phyloP scores from a whole-genome alignment of 2,797 vertebrate genomes.

The Emys orbicularis region DNA sequence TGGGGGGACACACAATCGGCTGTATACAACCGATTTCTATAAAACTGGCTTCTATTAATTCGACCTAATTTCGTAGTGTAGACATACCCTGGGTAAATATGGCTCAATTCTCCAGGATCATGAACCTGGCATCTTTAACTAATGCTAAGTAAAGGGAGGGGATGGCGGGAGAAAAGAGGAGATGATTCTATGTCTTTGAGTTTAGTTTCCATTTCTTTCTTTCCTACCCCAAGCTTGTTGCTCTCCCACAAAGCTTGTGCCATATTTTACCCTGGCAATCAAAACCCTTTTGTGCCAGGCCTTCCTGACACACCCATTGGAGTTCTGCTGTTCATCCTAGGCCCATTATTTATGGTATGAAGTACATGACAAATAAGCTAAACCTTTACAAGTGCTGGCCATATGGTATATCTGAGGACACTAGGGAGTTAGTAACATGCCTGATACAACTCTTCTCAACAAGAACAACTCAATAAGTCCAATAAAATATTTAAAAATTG shows the following conservation, averaged over 20 bases:
- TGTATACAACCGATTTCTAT: too few species aligned
- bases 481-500: background rate
- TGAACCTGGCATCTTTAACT: background rate
- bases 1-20: too few species aligned
- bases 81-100: too few species aligned
- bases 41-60: too few species aligned
- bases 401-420: fast-evolving
- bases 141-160: slow-evolving; percentile 11
- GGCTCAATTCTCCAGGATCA: background rate
- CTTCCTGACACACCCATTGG: background rate
- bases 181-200: background rate
- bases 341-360: background rate
- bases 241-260: background rate
- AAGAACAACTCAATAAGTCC: background rate
- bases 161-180: background rate
- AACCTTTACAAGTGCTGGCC: background rate
- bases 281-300: background rate
- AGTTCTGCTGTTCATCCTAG: background rate
- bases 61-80: too few species aligned
- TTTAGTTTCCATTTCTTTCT: background rate
- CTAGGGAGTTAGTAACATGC: background rate
- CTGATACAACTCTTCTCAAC: background rate
- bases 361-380: background rate
- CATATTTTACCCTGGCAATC: background rate
- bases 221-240: slow-evolving; percentile 4